Conservation (phyloP, 2,888 invertebrate genomes). For the Cheiracanthium punctorium region DNA sequence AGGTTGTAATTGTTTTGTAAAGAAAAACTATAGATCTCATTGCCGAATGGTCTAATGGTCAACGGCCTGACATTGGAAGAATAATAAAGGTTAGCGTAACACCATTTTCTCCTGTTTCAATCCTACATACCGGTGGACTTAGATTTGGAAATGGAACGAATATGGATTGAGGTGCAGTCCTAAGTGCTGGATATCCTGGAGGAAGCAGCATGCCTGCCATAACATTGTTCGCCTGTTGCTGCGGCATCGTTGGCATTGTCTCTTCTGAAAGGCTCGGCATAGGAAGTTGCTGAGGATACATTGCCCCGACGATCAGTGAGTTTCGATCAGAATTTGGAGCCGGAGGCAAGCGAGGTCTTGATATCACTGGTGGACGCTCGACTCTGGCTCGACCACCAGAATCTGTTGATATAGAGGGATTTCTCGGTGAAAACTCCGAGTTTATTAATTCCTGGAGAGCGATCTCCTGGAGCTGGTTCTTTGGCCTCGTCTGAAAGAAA, state of each 20-base stretch:
- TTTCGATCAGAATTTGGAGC: neutral
- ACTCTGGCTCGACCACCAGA: neutral
- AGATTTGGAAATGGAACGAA: conserved; percentile 40
- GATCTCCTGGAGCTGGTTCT: conserved; percentile 30
- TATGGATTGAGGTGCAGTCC: conserved; percentile 20
- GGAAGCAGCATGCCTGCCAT: conserved; percentile 39
- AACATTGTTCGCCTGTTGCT: neutral
- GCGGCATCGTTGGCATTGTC: neutral
- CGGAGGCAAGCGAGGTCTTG: conserved; percentile 3
- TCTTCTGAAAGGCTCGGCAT: neutral
- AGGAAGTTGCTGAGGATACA: neutral
- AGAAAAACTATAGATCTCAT: too few relatives aligned
- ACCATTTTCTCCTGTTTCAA: too few relatives aligned
- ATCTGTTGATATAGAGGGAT: neutral
- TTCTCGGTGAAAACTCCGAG: neutral
- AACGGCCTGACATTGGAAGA: too few relatives aligned
- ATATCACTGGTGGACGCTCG: neutral
- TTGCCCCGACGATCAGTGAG: neutral
- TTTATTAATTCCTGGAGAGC: conserved; percentile 41
- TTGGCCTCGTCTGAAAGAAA: conserved; percentile 7
- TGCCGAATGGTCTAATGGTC: too few relatives aligned
- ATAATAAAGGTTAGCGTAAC: too few relatives aligned
- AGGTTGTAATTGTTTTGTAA: too few relatives aligned
- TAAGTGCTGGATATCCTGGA: conserved; percentile 9
- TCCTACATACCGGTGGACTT: conserved; percentile 36